phyloP scores from a whole-genome alignment of 2,888 invertebrate species.

The Heliothis peltigera region DNA sequence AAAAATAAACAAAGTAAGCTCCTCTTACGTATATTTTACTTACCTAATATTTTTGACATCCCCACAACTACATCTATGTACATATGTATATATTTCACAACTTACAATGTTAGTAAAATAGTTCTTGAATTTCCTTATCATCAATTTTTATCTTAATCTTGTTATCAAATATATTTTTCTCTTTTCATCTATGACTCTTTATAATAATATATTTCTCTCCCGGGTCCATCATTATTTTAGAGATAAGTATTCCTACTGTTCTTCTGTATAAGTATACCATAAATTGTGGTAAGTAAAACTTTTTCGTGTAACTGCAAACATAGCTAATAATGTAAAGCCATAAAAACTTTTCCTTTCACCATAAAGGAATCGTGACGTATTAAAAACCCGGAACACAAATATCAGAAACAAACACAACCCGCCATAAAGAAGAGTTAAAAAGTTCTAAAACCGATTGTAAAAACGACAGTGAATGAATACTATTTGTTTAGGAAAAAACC shows the following conservation, averaged over 20 bases:
- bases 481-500: slow-evolving; percentile 22
- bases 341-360: background rate
- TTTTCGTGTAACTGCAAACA: slow-evolving; percentile 17
- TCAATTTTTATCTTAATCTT: no score
- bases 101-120: no score
- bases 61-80: no score
- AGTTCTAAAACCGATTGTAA: slow-evolving; percentile 50
- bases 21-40: no score
- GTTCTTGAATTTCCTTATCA: no score
- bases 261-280: background rate
- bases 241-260: background rate
- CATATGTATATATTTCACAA: no score
- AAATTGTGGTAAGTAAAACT: slow-evolving; percentile 20
- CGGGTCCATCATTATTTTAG: no score
- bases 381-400: slow-evolving; percentile 5
- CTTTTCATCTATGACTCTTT: no score
- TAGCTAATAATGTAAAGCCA: slow-evolving; percentile 17
- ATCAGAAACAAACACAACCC: slow-evolving; percentile 22
- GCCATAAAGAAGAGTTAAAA: slow-evolving; percentile 45
- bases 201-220: no score
- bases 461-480: slow-evolving; percentile 32
- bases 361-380: slow-evolving; percentile 1
- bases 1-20: no score
- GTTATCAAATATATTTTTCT: no score
- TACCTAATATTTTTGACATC: no score